Evolutionary conservation across 2,888 invertebrate genomes (phyloP), one percentile per base, ranked within the genome.

Genomic region (Aleiodes testaceus): DNA sequence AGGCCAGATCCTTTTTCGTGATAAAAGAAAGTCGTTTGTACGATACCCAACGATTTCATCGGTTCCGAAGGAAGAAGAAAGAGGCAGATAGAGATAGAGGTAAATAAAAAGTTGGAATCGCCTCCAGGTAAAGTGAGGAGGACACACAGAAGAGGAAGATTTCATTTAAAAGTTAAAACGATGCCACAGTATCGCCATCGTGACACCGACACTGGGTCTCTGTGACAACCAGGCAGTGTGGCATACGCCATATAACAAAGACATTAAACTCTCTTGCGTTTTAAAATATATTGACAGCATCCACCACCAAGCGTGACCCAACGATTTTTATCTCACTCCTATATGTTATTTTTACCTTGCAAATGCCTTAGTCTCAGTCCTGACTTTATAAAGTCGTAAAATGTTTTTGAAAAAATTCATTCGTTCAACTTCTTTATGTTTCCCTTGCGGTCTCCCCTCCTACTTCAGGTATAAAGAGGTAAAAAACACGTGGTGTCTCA

Each of bases 1-100:
- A 64, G 63, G 74, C 73, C 74, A 75, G 77, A 77, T 77, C 74
- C 66, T 69, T 45, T 74, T 72, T 69, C 70, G 66, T 50, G 77
- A 77, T 77, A 74, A 66, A 64, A 68, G 18, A 69, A 61, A 44
- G 69, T 49, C 73, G 75, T 75, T 72, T 72, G 69, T 76, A 74
- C 67, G 49, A 70, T 71, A 36, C 20, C 18, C 61, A 68, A 66
- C 72, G 49, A 70, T 75, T 68, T 63, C 69, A 61, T 68, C 42
- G 59, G 47, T 49, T 49, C 16, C 36, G 26, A n/a, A 49, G 22
- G 47, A 64, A 68, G 12, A 36, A 20, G 18, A 59, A 16, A 18
- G 18, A 59, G 14, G 11, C 20, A 12, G 22, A 44, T 47, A 68
- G 44, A 22, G 20, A 64, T 14, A 36, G 12, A n/a, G 44, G 6